These are phyloP conservation scores for Cossypha niveicapilla DNA, from an alignment of 2,797 vertebrate genomes.

Conservation along the genomic window DNA sequence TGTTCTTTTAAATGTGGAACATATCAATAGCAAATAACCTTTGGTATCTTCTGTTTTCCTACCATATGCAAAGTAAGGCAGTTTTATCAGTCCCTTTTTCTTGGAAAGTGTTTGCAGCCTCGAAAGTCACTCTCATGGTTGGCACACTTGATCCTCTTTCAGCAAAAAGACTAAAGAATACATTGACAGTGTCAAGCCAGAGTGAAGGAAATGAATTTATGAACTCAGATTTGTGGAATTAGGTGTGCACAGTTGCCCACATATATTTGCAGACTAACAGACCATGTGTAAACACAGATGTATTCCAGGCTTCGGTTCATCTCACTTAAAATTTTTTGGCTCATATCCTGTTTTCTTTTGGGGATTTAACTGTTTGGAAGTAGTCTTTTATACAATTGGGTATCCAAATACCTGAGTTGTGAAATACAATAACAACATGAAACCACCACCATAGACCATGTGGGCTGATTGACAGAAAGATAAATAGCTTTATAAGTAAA, in stretches of 20 bases:
- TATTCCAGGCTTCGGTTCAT: constrained; percentile 58
- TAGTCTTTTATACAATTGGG: not conserved
- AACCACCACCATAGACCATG: not conserved
- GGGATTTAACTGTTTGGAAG: constrained; percentile 45
- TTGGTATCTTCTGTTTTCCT: not conserved
- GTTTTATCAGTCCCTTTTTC: not conserved
- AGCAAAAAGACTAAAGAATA: constrained; percentile 46
- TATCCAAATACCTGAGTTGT: not conserved
- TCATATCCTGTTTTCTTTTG: constrained; percentile 50
- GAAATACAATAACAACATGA: not conserved
- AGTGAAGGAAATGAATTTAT: constrained; percentile 40
- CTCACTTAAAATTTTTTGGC: constrained; percentile 63
- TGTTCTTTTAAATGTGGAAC: constrained; percentile 20
- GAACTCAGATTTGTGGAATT: constrained; percentile 54
- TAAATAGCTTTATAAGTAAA: not conserved
- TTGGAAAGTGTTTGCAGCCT: not conserved
- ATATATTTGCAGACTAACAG: constrained; percentile 70
- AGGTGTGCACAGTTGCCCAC: constrained; percentile 67
- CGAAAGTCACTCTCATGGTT: not conserved
- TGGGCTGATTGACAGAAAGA: not conserved
- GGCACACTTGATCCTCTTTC: constrained; percentile 22
- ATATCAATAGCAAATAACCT: constrained; percentile 11
- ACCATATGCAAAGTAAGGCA: constrained; percentile 18
- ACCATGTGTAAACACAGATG: constrained; percentile 68
- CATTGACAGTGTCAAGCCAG: constrained; percentile 38